Percentiles rank a stretch among this genome's conserved stretches.
Conservation (phyloP, 2,113 vertebrate genomes). For the Paraplagusia blochii region DNA sequence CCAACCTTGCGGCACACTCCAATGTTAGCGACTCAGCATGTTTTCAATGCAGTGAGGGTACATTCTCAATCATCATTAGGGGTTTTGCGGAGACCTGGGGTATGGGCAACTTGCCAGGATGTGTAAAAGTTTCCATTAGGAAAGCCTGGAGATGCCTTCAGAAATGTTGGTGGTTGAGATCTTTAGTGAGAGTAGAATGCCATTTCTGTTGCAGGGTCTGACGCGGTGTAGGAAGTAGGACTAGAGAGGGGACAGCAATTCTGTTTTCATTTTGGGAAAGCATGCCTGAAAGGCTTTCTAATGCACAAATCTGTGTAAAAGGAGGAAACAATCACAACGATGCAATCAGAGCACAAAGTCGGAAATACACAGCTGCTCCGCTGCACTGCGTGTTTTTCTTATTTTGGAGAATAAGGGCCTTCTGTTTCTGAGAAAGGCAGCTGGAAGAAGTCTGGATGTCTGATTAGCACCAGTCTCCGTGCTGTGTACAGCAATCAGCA, state of each 20-base stretch:
- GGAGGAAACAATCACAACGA: conserved; percentile 57
- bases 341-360: conserved; percentile 67
- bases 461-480: conserved; percentile 63
- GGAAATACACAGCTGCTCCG: conserved; percentile 43
- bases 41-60: conserved; percentile 78
- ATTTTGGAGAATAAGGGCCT: conserved; percentile 65
- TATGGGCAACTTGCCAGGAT: conserved; percentile 81
- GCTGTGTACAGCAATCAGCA: conserved; percentile 46
- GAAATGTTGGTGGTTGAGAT: conserved; percentile 50
- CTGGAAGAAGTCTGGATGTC: conserved; percentile 68
- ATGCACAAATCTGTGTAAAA: conserved; percentile 39
- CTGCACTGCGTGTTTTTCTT: conserved; percentile 49
- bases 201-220: conserved; percentile 36
- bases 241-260: conserved; percentile 34
- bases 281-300: conserved; percentile 36
- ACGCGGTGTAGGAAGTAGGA: conserved; percentile 17
- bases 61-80: conserved; percentile 85
- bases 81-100: conserved; percentile 79
- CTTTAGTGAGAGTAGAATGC: conserved; percentile 63
- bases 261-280: conserved; percentile 62
- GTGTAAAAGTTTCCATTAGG: conserved; percentile 93
- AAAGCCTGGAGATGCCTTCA: conserved; percentile 80
- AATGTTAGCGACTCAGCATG: conserved; percentile 79
- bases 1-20: conserved; percentile 67
- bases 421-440: conserved; percentile 70